phyloP scores from a whole-genome alignment of 2,888 invertebrate genomes.

The Cheilosia soror region DNA sequence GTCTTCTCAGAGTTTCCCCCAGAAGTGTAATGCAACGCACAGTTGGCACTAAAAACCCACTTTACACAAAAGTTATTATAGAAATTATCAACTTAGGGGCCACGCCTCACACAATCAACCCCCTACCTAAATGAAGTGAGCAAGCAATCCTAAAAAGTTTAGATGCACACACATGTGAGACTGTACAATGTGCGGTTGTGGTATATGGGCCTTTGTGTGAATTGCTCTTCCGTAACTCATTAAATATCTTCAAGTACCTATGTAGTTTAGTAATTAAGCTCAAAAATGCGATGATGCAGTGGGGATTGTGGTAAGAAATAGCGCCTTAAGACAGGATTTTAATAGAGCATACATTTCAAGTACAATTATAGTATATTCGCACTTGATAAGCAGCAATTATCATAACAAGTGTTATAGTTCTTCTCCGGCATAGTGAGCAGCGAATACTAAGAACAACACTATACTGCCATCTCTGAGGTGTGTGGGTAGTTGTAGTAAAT shows the following conservation, averaged over 20 bases:
- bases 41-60: constrained; percentile 23
- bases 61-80: constrained; percentile 55
- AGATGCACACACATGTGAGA: constrained; percentile 14
- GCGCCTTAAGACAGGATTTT: constrained; percentile 43
- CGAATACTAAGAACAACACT: background rate
- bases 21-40: constrained; percentile 20
- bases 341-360: constrained; percentile 50
- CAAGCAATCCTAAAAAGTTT: constrained; percentile 60
- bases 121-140: constrained; percentile 56
- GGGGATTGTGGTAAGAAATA: constrained; percentile 11
- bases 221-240: constrained; percentile 73
- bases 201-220: constrained; percentile 45
- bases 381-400: constrained; percentile 74
- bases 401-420: constrained; percentile 72
- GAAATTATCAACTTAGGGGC: constrained; percentile 65
- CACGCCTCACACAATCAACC: background rate
- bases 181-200: background rate
- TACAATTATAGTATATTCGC: constrained; percentile 56
- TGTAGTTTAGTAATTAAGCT: constrained; percentile 62
- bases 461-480: background rate
- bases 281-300: constrained; percentile 48
- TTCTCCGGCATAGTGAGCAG: constrained; percentile 28
- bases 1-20: constrained; percentile 6
- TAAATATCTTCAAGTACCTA: constrained; percentile 68
- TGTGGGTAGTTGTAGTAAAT: constrained; percentile 12